phyloP scores from a whole-genome alignment of 2,888 invertebrate genomes.

The Theodoxus fluviatilis region DNA sequence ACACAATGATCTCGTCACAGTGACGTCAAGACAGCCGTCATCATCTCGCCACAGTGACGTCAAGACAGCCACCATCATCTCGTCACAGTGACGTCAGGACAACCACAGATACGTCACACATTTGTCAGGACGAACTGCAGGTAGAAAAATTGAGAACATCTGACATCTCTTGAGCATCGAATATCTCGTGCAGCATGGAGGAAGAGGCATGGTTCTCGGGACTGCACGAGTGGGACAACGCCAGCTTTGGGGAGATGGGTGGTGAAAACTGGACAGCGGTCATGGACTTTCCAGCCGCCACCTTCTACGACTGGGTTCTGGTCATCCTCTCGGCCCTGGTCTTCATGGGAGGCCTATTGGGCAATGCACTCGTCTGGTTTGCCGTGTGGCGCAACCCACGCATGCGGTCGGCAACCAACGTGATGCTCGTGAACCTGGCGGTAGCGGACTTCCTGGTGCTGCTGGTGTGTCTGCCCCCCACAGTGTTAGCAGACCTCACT shows the following conservation, averaged over 20 bases:
- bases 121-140: background rate
- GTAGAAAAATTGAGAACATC: background rate
- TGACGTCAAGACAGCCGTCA: too few relatives aligned
- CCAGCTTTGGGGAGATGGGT: too few relatives aligned
- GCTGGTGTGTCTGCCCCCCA: conserved; percentile 84
- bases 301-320: conserved; percentile 73
- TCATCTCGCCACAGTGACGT: too few relatives aligned
- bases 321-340: conserved; percentile 79
- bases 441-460: conserved; percentile 86
- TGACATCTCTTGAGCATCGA: too few relatives aligned
- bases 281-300: conserved; percentile 29
- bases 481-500: conserved; percentile 87
- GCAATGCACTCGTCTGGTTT: conserved; percentile 85
- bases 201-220: too few relatives aligned
- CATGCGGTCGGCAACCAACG: conserved; percentile 92
- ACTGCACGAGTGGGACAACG: too few relatives aligned
- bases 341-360: conserved; percentile 82
- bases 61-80: too few relatives aligned
- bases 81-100: too few relatives aligned
- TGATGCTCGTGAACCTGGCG: conserved; percentile 89
- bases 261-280: too few relatives aligned
- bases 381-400: conserved; percentile 86
- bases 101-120: too few relatives aligned
- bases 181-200: too few relatives aligned
- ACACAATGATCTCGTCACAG: too few relatives aligned